These are phyloP conservation scores for Delphinus delphis DNA, from an alignment of 2,113 vertebrate genomes.

Conservation along the genomic window DNA sequence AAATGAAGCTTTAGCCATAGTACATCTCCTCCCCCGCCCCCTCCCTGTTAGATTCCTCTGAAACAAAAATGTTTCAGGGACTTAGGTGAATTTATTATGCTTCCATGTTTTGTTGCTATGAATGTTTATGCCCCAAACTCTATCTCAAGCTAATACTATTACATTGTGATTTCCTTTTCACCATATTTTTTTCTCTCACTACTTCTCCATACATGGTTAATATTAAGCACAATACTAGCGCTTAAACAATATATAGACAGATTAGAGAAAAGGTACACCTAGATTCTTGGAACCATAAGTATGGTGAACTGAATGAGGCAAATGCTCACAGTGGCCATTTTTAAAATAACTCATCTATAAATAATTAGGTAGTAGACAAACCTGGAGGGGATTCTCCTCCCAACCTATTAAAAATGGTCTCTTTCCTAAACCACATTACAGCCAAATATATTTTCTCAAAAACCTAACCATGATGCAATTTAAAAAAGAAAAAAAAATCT, in stretches of 20 bases:
- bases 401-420: background rate
- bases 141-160: background rate
- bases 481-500: background rate
- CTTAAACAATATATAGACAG: background rate
- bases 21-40: background rate
- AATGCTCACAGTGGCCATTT: background rate
- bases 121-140: background rate
- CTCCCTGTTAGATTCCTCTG: background rate
- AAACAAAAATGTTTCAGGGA: slow-evolving; percentile 5
- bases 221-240: background rate
- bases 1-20: background rate
- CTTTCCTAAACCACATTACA: background rate
- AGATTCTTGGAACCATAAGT: background rate
- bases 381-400: background rate
- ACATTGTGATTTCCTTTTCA: background rate
- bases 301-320: background rate
- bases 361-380: background rate
- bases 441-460: background rate
- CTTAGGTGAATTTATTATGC: background rate
- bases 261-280: background rate
- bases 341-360: background rate
- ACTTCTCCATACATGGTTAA: background rate
- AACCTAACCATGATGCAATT: background rate
- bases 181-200: background rate
- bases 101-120: background rate